These are phyloP conservation scores for Sylvicapra grimmia DNA, from an alignment of 2,113 vertebrate species.

Conservation along the genomic window DNA sequence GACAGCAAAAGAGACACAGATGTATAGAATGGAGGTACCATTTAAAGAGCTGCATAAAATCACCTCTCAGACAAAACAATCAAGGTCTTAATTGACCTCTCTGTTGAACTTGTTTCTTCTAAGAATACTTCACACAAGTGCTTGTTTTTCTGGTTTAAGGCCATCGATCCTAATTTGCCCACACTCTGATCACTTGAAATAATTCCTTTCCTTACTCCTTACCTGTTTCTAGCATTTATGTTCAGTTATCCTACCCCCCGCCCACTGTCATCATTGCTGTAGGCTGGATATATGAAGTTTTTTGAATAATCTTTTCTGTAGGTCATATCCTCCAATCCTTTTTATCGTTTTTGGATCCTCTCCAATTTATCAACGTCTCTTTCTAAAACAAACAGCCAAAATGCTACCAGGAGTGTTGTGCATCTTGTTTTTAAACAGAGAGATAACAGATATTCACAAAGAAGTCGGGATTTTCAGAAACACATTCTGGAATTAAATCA, in stretches of 20 bases:
- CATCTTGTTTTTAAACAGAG: conserved; percentile 56
- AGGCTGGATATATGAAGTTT: conserved; percentile 44
- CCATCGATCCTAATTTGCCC: background rate
- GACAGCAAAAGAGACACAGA: too few species aligned
- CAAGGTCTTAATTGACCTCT: background rate
- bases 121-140: background rate
- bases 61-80: background rate
- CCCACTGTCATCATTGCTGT: conserved; percentile 20
- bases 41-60: background rate
- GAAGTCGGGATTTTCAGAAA: conserved; percentile 59
- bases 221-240: conserved; percentile 1
- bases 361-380: conserved; percentile 69
- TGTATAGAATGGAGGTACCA: too few species aligned
- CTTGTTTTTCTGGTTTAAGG: conserved; percentile 7
- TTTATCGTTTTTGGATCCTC: conserved; percentile 64
- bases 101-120: background rate
- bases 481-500: conserved; percentile 53
- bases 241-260: conserved; percentile 19
- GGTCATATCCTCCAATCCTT: conserved; percentile 67
- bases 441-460: conserved; percentile 55
- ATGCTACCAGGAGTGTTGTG: conserved; percentile 32
- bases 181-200: conserved; percentile 18
- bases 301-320: conserved; percentile 69
- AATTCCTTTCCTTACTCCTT: background rate
- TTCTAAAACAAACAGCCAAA: conserved; percentile 60